These are phyloP conservation scores for Hipposideros armiger DNA, from an alignment of 2,113 vertebrate genomes.

Conservation along the genomic window DNA sequence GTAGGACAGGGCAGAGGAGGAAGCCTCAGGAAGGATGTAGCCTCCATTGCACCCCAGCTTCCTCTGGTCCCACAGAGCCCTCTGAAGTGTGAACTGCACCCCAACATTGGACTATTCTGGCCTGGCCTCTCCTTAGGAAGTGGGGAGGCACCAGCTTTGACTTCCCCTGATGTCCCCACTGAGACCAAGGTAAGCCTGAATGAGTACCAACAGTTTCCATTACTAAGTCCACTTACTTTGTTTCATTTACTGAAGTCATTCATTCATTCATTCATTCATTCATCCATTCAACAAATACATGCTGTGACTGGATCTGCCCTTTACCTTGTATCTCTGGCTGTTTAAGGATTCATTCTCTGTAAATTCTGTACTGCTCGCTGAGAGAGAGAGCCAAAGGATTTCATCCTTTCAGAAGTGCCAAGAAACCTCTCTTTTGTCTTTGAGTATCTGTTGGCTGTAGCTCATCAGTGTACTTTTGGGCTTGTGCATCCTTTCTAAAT, in stretches of 20 bases:
- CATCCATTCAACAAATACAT: background rate
- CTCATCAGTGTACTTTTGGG: background rate
- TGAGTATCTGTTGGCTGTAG: background rate
- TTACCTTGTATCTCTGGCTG: background rate
- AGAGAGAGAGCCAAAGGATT: constrained; percentile 23
- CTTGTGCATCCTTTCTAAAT: background rate
- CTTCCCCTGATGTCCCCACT: background rate
- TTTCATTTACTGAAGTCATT: background rate
- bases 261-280: background rate
- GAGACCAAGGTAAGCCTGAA: background rate
- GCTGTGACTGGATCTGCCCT: background rate
- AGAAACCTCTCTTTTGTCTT: constrained; percentile 45
- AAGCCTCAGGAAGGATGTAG: background rate
- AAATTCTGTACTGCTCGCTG: constrained; percentile 19
- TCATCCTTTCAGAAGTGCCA: background rate
- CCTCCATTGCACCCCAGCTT: background rate
- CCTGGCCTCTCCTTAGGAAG: background rate
- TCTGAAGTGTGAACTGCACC: background rate
- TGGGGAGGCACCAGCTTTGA: background rate
- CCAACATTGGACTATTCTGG: accelerated
- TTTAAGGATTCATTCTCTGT: background rate
- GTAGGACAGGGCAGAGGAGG: background rate
- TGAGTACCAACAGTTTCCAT: background rate
- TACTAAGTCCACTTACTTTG: background rate
- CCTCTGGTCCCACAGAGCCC: background rate